Evolutionary conservation across 2,797 vertebrate species (phyloP).

Genomic region (Protonibea diacanthus): DNA sequence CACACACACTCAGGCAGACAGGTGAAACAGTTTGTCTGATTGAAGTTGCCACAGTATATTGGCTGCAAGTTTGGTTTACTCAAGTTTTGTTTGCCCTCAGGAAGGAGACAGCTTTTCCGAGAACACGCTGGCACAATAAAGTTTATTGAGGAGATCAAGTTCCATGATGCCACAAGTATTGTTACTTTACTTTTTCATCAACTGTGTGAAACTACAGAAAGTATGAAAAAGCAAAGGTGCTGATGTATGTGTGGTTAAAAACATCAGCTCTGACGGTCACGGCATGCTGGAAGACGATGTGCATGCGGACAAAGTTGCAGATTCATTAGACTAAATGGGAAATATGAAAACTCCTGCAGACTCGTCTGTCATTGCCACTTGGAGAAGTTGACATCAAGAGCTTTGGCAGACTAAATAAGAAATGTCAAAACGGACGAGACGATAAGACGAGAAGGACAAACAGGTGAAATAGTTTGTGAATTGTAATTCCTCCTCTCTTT

Average conservation of each 20-base stretch:
- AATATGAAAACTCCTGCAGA: not conserved
- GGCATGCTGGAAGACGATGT: not conserved
- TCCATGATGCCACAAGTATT: constrained; percentile 14
- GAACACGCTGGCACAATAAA: constrained; percentile 16
- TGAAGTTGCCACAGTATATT: constrained; percentile 47
- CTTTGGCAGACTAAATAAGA: not conserved
- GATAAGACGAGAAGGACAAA: not conserved
- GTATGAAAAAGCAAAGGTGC: not conserved
- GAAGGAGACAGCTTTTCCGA: constrained; percentile 24
- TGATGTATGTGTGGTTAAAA: not conserved
- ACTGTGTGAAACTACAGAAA: not conserved
- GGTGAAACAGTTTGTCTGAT: constrained; percentile 28
- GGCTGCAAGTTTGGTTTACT: constrained; percentile 29
- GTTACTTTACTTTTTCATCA: constrained; percentile 13
- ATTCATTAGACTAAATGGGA: not conserved
- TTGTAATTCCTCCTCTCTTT: not conserved
- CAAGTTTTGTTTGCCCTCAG: constrained; percentile 35
- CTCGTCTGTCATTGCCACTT: not conserved
- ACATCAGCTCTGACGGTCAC: not conserved
- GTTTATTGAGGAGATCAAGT: constrained; percentile 38
- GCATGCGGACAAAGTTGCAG: constrained; percentile 5
- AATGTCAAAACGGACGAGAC: not conserved
- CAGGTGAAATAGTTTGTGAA: not conserved
- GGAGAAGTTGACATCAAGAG: not conserved
- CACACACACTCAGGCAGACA: constrained; percentile 16